Percentiles rank a stretch among this genome's conserved stretches.
Evolutionary conservation across 2,113 vertebrate species (phyloP).

Genomic region (Triplophysa siluroides): DNA sequence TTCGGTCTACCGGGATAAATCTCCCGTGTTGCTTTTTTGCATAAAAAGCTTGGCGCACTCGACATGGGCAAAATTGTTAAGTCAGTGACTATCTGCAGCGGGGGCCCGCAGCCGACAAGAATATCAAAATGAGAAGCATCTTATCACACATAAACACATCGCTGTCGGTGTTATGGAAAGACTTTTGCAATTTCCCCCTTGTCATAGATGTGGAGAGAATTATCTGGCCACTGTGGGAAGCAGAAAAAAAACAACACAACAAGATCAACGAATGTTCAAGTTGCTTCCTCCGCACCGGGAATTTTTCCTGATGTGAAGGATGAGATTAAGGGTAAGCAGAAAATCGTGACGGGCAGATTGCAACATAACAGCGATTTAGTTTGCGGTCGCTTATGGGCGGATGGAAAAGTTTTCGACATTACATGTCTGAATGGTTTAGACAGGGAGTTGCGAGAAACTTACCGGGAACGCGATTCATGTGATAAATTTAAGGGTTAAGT

Average conservation of each 20-base stretch:
- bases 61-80: constrained; percentile 23
- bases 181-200: constrained; percentile 30
- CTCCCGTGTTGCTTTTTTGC: not conserved
- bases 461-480: not conserved
- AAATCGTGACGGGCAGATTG: not conserved
- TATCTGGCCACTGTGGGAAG: constrained; percentile 28
- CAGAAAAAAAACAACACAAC: constrained; percentile 28
- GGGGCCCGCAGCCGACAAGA: constrained; percentile 10
- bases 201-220: constrained; percentile 39
- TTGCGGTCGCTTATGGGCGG: not conserved
- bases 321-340: constrained; percentile 3
- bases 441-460: not conserved
- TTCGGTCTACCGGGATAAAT: constrained; percentile 14
- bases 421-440: not conserved
- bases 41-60: not conserved
- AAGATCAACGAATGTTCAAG: constrained; percentile 24
- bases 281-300: not conserved
- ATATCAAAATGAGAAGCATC: constrained; percentile 43
- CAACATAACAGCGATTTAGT: constrained; percentile 9
- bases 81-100: constrained; percentile 36
- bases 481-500: not conserved
- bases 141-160: constrained; percentile 52
- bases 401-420: not conserved
- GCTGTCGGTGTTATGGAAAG: constrained; percentile 26
- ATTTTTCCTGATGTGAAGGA: constrained; percentile 30